phyloP scores from a whole-genome alignment of 2,113 vertebrate species.

The Morone saxatilis region DNA sequence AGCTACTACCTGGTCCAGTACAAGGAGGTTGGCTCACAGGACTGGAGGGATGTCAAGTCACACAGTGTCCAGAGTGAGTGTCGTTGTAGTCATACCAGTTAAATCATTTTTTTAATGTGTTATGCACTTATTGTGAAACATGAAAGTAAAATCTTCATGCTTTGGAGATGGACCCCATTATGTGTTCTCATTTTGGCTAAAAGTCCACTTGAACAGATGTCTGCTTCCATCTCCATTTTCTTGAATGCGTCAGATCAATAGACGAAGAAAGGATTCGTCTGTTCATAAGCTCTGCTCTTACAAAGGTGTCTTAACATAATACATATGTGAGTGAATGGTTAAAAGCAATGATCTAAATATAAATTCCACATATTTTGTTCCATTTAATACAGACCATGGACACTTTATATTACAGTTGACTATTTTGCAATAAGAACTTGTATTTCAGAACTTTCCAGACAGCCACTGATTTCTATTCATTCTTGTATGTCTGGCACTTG shows the following conservation, averaged over 20 bases:
- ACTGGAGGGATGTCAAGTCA: constrained; percentile 95
- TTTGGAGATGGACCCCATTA: background rate
- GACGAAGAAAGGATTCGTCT: background rate
- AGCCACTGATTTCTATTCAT: background rate
- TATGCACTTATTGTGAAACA: background rate
- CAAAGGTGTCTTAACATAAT: background rate
- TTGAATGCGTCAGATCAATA: background rate
- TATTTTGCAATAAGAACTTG: background rate
- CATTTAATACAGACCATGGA: background rate
- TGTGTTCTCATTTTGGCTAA: background rate
- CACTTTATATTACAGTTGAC: background rate
- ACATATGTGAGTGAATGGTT: background rate
- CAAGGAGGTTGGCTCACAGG: constrained; percentile 91
- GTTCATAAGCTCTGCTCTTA: background rate
- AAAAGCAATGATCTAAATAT: background rate
- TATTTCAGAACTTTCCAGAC: background rate
- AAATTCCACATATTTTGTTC: background rate
- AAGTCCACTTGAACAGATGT: background rate
- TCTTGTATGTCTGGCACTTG: background rate
- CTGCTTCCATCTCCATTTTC: background rate
- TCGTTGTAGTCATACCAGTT: background rate
- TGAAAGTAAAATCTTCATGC: background rate
- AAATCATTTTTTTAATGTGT: background rate
- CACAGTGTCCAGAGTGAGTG: constrained; percentile 96
- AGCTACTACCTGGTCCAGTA: constrained; percentile 96